A percentile compares a stretch with the other conserved stretches of the same genome.
These are phyloP conservation scores for Aethes cnicana DNA, from an alignment of 2,888 invertebrate species.

Conservation along the genomic window DNA sequence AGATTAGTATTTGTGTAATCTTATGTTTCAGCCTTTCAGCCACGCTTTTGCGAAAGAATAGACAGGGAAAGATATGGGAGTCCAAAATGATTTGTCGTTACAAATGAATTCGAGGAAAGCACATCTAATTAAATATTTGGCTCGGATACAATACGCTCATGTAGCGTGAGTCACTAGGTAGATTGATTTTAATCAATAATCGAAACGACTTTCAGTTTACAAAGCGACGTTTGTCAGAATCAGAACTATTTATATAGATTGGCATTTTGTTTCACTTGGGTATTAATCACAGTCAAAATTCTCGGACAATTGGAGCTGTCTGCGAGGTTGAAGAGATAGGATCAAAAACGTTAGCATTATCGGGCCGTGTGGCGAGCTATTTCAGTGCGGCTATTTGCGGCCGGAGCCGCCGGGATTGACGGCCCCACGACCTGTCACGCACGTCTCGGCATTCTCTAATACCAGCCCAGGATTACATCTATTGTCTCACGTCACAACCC, in stretches of 20 bases:
- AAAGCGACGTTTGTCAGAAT: background rate
- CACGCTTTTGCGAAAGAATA: constrained; percentile 48
- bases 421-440: constrained; percentile 72
- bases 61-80: constrained; percentile 1
- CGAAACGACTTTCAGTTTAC: constrained; percentile 32
- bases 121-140: constrained; percentile 60
- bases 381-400: constrained; percentile 74
- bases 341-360: constrained; percentile 79
- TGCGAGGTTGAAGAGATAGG: constrained; percentile 61
- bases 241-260: background rate
- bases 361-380: constrained; percentile 76
- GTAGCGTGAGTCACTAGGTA: constrained; percentile 51
- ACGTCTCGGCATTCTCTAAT: constrained; percentile 60
- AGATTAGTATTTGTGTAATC: constrained; percentile 54
- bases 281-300: constrained; percentile 34
- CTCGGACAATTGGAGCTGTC: constrained; percentile 33
- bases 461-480: constrained; percentile 47
- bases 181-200: constrained; percentile 39
- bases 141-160: constrained; percentile 48
- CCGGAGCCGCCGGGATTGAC: constrained; percentile 79
- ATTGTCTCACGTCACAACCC: constrained; percentile 34
- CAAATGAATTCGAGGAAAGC: constrained; percentile 53
- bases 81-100: constrained; percentile 39
- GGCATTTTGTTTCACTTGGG: constrained; percentile 22
- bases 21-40: constrained; percentile 55